A percentile compares a stretch with the other conserved stretches of the same genome.
These are phyloP conservation scores for Calameuta pallipes DNA, from an alignment of 2,888 invertebrate species.

Conservation along the genomic window DNA sequence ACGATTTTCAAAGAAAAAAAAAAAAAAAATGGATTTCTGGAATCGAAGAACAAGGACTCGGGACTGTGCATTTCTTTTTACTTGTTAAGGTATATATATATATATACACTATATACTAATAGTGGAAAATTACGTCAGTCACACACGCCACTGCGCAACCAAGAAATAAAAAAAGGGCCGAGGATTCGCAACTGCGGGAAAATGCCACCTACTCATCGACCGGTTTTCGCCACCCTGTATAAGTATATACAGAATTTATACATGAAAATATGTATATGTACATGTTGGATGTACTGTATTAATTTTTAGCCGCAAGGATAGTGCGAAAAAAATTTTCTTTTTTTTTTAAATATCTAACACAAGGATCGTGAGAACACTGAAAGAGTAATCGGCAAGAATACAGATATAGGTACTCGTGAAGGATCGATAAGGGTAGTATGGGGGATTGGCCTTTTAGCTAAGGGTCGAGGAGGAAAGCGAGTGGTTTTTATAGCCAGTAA, in stretches of 20 bases:
- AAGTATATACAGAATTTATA: conserved; percentile 24
- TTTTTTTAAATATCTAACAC: background rate
- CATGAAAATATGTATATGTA: background rate
- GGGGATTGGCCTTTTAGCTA: conserved; percentile 64
- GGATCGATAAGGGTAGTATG: conserved; percentile 58
- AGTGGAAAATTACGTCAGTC: background rate
- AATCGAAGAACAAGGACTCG: background rate
- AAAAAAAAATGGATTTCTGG: background rate
- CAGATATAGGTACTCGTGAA: conserved; percentile 12
- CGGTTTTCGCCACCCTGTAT: background rate
- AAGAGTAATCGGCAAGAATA: conserved; percentile 43
- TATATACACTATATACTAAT: background rate
- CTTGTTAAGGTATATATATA: too few relatives aligned
- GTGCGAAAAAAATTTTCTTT: background rate
- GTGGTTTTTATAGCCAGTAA: conserved; percentile 65
- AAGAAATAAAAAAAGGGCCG: background rate
- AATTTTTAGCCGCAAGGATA: background rate
- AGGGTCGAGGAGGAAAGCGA: conserved; percentile 62
- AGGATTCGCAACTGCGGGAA: background rate
- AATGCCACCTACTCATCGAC: background rate
- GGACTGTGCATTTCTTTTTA: background rate
- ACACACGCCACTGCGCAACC: conserved; percentile 2
- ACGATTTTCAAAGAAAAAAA: background rate
- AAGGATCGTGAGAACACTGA: conserved; percentile 11
- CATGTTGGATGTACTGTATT: conserved; percentile 3